These are phyloP conservation scores for Prorops nasuta DNA, from an alignment of 1,140 invertebrate genomes.

Conservation along the genomic window DNA sequence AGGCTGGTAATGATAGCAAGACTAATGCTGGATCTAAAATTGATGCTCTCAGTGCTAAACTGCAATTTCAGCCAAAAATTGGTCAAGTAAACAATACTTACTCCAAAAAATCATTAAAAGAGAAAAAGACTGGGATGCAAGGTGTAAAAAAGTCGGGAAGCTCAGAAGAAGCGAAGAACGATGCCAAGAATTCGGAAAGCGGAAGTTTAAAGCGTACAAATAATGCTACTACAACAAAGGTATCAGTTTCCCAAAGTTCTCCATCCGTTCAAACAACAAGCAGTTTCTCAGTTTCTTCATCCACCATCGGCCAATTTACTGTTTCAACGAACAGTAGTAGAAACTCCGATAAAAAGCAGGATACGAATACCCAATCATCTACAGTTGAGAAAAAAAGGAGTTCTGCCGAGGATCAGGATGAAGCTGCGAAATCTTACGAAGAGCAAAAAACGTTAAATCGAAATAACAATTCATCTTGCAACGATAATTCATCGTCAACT, in stretches of 20 bases:
- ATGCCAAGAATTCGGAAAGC: too few species aligned
- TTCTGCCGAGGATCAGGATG: too few species aligned
- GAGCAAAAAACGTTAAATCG: too few species aligned
- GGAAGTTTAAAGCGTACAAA: too few species aligned
- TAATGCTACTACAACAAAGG: constrained; percentile 7
- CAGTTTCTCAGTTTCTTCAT: background rate
- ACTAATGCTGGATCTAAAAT: constrained; percentile 47
- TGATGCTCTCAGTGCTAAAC: constrained; percentile 48
- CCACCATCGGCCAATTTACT: too few species aligned
- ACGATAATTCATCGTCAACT: background rate
- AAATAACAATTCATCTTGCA: too few species aligned
- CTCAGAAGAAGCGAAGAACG: constrained; percentile 8
- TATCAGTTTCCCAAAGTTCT: constrained; percentile 3
- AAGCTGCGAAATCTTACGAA: too few species aligned
- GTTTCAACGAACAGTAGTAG: too few species aligned
- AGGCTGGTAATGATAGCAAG: constrained; percentile 17
- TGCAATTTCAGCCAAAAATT: constrained; percentile 52
- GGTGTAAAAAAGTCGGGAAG: constrained; percentile 16
- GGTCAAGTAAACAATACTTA: constrained; percentile 48
- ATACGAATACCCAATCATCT: too few species aligned
- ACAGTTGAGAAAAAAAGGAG: too few species aligned
- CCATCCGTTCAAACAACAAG: constrained; percentile 7
- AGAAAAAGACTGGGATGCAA: constrained; percentile 31
- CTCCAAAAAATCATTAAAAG: constrained; percentile 40
- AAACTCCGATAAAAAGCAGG: too few species aligned